Conservation (phyloP, 1,140 invertebrate species). For the Chelonus insularis region DNA sequence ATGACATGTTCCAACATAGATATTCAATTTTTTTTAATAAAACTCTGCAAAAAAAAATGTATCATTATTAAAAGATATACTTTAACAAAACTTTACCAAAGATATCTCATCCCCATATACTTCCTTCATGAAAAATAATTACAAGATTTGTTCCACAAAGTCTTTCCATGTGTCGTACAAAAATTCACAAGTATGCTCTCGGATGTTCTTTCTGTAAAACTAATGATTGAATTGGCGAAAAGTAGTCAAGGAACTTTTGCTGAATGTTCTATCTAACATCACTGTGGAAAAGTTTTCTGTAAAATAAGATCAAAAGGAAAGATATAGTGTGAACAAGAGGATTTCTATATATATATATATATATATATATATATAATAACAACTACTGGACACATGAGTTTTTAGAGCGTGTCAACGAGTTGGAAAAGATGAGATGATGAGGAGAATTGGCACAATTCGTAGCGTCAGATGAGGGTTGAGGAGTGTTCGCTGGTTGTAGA, state of each 20-base stretch:
- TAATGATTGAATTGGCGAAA: neutral
- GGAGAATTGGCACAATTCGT: constrained; percentile 7
- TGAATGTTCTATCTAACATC: neutral
- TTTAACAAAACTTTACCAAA: no score
- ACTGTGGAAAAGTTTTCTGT: neutral
- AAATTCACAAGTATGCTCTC: neutral
- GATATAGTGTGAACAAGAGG: no score
- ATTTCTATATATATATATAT: neutral
- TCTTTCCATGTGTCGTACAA: neutral
- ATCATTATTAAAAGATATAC: no score
- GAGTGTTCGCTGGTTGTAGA: no score
- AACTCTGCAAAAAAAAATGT: no score
- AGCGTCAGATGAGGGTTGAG: neutral
- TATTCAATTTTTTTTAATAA: no score
- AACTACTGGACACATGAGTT: neutral
- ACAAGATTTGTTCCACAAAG: neutral
- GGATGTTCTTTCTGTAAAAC: neutral
- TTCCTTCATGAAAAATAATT: no score
- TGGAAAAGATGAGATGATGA: constrained; percentile 1
- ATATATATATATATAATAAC: neutral
- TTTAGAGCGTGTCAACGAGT: constrained; percentile 5
- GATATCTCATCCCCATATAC: no score
- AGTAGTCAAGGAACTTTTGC: neutral
- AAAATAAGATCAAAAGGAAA: neutral
- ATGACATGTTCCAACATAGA: no score